Conservation (phyloP, 2,888 invertebrate genomes). For the Bellardia pandia region DNA sequence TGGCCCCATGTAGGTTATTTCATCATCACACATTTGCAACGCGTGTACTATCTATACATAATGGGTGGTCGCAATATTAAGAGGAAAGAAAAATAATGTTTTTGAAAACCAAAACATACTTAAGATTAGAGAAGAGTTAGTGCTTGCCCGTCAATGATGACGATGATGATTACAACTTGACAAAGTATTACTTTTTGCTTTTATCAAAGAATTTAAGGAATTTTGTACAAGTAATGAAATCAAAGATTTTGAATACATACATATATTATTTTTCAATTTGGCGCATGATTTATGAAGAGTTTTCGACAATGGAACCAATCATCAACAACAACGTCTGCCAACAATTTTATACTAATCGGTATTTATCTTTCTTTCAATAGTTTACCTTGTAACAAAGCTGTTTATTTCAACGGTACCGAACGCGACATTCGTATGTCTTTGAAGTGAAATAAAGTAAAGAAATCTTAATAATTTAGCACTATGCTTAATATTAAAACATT, state of each 20-base stretch:
- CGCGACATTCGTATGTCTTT: no score
- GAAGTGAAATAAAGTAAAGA: no score
- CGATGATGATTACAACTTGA: slow-evolving; percentile 12
- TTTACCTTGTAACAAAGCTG: no score
- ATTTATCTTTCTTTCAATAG: no score
- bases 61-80: slow-evolving; percentile 58
- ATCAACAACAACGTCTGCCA: no score
- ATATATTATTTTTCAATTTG: background rate
- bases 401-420: no score
- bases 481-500: no score
- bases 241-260: no score
- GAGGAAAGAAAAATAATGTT: slow-evolving; percentile 8
- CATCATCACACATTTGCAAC: slow-evolving; percentile 66
- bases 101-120: slow-evolving; percentile 10
- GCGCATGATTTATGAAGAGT: background rate
- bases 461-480: no score
- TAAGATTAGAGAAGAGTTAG: background rate
- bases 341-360: no score
- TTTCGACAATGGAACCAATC: no score
- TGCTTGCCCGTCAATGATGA: background rate
- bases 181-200: background rate
- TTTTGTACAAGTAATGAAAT: background rate
- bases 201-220: slow-evolving; percentile 13
- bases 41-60: slow-evolving; percentile 42
- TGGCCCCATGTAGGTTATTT: slow-evolving; percentile 57